Base-by-base conservation (phyloP, 2,113 vertebrate genomes). In the Python bivittatus region DNA sequence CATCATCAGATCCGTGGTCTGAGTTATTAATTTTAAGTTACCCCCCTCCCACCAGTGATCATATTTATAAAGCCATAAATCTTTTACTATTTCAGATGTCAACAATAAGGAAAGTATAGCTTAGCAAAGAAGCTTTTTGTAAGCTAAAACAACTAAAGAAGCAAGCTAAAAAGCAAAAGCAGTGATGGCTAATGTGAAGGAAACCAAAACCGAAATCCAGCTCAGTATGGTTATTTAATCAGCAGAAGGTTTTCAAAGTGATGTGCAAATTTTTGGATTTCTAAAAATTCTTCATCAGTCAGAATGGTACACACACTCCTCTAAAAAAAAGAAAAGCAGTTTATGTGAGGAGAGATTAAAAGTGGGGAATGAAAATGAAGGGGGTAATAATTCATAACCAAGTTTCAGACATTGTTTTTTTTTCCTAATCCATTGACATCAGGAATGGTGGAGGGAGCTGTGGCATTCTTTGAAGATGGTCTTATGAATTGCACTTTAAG, bases 41-140 rank as follows among this genome's bases (percentile, higher is more conserved):
- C 84, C 68, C 42, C 42, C 44, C 33, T 79, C 58, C 85, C 13
- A 25, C 12, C 53, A 48, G 25, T 72, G 33, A 22, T 79, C 68
- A 57, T 56, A 58, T 83, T 57, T 20, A 68, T 88, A 88, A 91
- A 88, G 54, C 72, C 84, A 48, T 33, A 15, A 84, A n/a, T 5
- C 10, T 38, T 52, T 72, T 48, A 44, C 54, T 61, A 15, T 84
- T 53, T 53, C 85, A 84, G 56, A 27, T 79, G 42, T 72, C 68
- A 54, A 79, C 64, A 88, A 89, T 89, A 85, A 92, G 89, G 68
- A 84, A 79, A 42, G 54, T 72, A 61, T 64, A 22, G 86, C 60
- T 88, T 88, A 61, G 64, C 89, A 83, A n/a, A 88, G 29, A 54
- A 42, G 33, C 33, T 79, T 79, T 54, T 56, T 23, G 88, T 33